Base-by-base conservation (phyloP, 2,797 vertebrate species). In the Paratrypauchen microcephalus region DNA sequence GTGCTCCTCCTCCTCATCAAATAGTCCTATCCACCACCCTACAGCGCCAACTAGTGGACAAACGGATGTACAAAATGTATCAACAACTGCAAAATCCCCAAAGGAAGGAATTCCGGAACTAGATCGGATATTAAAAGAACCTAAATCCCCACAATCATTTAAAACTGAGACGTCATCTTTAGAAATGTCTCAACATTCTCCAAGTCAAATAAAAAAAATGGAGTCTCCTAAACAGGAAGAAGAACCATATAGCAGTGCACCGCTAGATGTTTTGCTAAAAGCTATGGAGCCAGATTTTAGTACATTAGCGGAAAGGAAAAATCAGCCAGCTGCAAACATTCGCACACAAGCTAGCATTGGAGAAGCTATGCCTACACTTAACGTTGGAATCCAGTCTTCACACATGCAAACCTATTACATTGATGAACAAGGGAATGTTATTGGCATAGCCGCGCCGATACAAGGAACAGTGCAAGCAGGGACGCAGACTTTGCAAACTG, bases 261-360 rank as follows among this genome's bases (percentile, higher is more conserved):
- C 96, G 0, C 97, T 99, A 1, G 97, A 98, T 88, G 97, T 98
- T 85, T 93, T 99, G 81, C 86, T 99, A 65, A 98, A 96, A 91
- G 98, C 98, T 71, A 99, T 99, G 97, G 98, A 99, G 92, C 95
- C 96, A 24, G 98, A 99, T 85, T 94, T 99, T 79, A 98, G 94
- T 79, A 96, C 95, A 5, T 92, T 98, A 90, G 92, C 95, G 23
- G 95, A 97, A 81, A 92, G 82, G 75, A 95, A 94, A 78, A 90
- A 87, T 85, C 91, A 91, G 66, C 89, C 90, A 61, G 67, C 91
- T 83, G 92, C 93, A 82, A 96, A 95, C 92, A 91, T 89, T 78
- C 85, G 85, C 78, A 68, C 80, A 63, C 91, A 89, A 30, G 69
- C 82, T 18, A 75, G 86, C 72, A 32, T 61, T 3, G 87, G 72